phyloP scores from a whole-genome alignment of 2,113 vertebrate genomes.

The Neodontobutis hainanensis region DNA sequence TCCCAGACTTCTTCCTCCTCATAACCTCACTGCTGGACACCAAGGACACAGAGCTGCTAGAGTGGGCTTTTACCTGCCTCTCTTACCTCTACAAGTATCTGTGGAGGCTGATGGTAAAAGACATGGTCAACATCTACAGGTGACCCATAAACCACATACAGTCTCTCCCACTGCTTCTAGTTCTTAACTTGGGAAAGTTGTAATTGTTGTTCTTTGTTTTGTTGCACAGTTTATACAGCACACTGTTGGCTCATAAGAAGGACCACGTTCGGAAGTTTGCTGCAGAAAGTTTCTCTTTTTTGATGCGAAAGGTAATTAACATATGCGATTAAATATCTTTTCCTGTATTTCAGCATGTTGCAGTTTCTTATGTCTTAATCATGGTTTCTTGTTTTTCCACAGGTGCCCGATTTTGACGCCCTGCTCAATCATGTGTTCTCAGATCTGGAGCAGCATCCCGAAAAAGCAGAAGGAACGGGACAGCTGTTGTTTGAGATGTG shows the following conservation, averaged over 20 bases:
- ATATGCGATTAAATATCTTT: too few relatives aligned
- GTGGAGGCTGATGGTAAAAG: conserved; percentile 96
- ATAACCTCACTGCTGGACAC: conserved; percentile 90
- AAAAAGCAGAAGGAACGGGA: conserved; percentile 89
- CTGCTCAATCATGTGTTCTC: conserved; percentile 87
- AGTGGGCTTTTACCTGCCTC: conserved; percentile 93
- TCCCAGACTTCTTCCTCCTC: conserved; percentile 89
- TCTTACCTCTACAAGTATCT: conserved; percentile 97
- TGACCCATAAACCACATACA: conserved; percentile 45
- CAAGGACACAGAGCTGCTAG: conserved; percentile 90
- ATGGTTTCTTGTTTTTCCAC: conserved; percentile 1
- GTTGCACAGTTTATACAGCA: conserved; percentile 88
- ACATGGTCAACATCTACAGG: conserved; percentile 93
- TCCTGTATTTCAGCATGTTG: neutral
- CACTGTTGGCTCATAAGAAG: conserved; percentile 90
- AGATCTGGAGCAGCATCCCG: conserved; percentile 83
- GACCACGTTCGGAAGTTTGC: conserved; percentile 96
- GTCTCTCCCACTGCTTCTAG: neutral
- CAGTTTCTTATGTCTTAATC: neutral
- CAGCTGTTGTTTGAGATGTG: conserved; percentile 96
- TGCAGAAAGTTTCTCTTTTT: conserved; percentile 96
- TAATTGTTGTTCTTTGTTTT: neutral
- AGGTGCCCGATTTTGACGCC: conserved; percentile 88
- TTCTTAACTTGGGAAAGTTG: neutral
- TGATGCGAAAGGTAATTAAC: conserved; percentile 92